Evolutionary conservation across 2,888 invertebrate species (phyloP).

Genomic region (Loripinus fragilis): DNA sequence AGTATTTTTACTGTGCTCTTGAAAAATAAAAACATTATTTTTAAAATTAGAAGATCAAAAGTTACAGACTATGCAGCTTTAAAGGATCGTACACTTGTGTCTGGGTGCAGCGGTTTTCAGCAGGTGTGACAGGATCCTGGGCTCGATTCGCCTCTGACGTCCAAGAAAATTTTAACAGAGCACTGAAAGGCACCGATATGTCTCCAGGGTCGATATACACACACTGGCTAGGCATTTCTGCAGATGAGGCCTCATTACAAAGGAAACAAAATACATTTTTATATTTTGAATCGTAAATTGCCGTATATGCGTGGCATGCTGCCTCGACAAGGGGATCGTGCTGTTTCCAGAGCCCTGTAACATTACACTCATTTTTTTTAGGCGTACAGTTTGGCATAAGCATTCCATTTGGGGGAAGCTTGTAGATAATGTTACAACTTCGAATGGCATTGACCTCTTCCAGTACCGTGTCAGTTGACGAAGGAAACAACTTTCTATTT

Average conservation of each 20-base stretch:
- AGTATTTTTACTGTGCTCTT: no score
- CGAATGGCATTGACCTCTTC: not conserved
- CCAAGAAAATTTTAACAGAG: slow-evolving; percentile 6
- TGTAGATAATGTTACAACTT: not conserved
- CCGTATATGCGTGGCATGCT: slow-evolving; percentile 11
- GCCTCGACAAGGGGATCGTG: not conserved
- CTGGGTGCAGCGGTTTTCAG: no score
- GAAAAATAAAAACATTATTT: no score
- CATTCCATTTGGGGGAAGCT: no score
- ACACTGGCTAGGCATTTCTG: not conserved
- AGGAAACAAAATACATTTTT: slow-evolving; percentile 3
- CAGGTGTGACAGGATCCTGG: no score
- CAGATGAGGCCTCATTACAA: not conserved
- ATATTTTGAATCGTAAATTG: not conserved
- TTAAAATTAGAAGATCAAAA: no score
- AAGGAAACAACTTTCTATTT: not conserved
- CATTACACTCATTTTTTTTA: not conserved
- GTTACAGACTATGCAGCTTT: no score
- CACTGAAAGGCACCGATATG: not conserved
- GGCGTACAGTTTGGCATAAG: not conserved
- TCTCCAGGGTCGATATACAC: not conserved
- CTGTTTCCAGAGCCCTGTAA: not conserved
- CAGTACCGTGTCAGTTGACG: not conserved
- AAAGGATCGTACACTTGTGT: not conserved
- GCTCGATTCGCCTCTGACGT: no score